A percentile compares a stretch with the other conserved stretches of the same genome.
These are phyloP conservation scores for Bovichtus diacanthus DNA, from an alignment of 2,797 vertebrate species.

Conservation along the genomic window DNA sequence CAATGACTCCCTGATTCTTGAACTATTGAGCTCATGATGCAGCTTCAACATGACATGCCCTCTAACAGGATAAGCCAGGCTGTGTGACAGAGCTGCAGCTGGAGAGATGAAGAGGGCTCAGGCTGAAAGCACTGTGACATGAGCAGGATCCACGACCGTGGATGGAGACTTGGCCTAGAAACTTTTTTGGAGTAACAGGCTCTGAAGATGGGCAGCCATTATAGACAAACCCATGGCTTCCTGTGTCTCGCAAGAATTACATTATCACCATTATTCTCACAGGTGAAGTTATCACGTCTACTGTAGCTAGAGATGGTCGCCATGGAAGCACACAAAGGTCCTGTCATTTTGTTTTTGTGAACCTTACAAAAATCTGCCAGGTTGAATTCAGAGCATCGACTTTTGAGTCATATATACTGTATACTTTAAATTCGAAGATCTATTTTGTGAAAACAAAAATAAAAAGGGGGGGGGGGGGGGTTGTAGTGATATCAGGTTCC, in stretches of 20 bases:
- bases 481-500: no score
- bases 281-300: not conserved
- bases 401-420: no score
- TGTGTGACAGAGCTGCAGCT: not conserved
- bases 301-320: not conserved
- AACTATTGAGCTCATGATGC: not conserved
- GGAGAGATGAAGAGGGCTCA: not conserved
- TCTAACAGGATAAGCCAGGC: not conserved
- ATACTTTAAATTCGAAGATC: no score
- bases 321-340: not conserved
- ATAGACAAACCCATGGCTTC: not conserved
- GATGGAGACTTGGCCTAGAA: not conserved
- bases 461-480: no score
- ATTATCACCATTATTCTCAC: slow-evolving; percentile 5
- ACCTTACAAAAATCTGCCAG: no score
- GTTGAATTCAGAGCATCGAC: no score
- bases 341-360: no score
- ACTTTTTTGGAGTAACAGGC: not conserved
- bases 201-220: slow-evolving; percentile 2
- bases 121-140: not conserved
- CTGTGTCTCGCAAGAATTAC: not conserved
- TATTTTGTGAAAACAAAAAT: no score
- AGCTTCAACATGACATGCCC: not conserved
- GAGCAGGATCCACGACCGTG: not conserved
- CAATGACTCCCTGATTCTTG: not conserved